Evolutionary conservation across 2,888 invertebrate genomes (phyloP), one percentile per base, ranked within the genome.

Genomic region (Eurytoma adleriae): DNA sequence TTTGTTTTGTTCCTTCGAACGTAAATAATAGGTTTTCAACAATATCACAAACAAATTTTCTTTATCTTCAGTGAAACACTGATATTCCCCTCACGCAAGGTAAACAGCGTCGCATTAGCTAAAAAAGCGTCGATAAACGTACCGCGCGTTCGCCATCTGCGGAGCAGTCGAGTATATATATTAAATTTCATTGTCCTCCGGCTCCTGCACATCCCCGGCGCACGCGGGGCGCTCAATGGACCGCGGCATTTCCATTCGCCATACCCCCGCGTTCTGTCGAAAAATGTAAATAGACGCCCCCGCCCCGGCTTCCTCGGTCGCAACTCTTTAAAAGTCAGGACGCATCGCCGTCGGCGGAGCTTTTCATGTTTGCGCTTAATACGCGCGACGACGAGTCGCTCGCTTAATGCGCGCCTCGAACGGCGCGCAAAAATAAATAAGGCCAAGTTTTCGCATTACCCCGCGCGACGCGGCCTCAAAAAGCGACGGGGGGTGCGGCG

Each of bases 361-460:
- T 69, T 69, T 76, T 76, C 69, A 50, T 66, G 77, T 77, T 71
- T 77, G 70, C 77, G 77, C 77, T 69, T 70, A 66, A 77, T 70
- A 64, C 61, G 24, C 66, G 48, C 66, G 71, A 66, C 75, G 54
- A 61, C 67, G 64, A 75, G 76, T 62, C 30, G 30, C 69, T 61
- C 62, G 64, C 20, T 66, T 72, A 78, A 78, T 72, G 71, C 64
- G 70, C 30, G 64, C 57, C 54, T 27, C 30, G n/a, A 18, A 24
- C 67, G 59, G 24, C n/a, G 52, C 67, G 40, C 40, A 57, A 64
- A 77, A 77, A 77, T 76, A 75, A 67, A 68, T 74, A 40, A 14
- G 40, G 3, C 7, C 13, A 78, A 78, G 78, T 78, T 78, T 73
- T 78, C 61, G 54, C 78, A 78, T 78, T 78, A 78, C n/a, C 30